Conservation (phyloP, 2,113 vertebrate genomes). For the Arizona elegans region DNA sequence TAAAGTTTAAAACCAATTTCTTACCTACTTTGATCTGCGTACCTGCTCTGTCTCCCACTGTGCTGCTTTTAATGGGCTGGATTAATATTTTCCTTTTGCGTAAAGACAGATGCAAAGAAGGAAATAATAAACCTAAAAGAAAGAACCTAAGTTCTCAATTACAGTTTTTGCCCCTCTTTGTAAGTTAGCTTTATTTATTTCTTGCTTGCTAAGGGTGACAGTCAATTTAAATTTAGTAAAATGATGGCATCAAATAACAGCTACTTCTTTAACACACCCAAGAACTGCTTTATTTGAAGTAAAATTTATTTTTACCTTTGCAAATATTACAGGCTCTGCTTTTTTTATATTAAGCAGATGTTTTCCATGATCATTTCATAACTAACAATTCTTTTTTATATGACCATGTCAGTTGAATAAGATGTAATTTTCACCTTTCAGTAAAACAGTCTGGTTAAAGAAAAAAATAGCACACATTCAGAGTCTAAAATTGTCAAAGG, state of each 20-base stretch:
- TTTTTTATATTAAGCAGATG: background rate
- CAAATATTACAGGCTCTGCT: background rate
- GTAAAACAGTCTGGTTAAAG: conserved; percentile 14
- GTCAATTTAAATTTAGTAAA: conserved; percentile 32
- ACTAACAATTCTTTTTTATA: background rate
- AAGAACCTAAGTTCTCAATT: conserved; percentile 23
- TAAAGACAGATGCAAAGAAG: background rate
- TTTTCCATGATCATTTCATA: background rate
- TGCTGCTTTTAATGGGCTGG: background rate
- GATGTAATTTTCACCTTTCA: background rate
- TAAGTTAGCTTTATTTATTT: conserved; percentile 41
- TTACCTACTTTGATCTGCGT: background rate
- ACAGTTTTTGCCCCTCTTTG: conserved; percentile 24
- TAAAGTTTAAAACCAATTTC: background rate
- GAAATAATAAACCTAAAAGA: background rate
- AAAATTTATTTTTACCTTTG: background rate
- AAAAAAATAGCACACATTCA: background rate
- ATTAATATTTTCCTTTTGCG: background rate
- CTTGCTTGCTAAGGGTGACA: conserved; percentile 8
- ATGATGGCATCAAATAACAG: conserved; percentile 21
- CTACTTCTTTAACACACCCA: background rate
- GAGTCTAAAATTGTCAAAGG: conserved; percentile 44
- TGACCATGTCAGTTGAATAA: background rate
- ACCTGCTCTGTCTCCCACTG: background rate
- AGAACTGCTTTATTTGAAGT: background rate